Evolutionary conservation across 2,888 invertebrate species (phyloP).

Genomic region (Macrosoma leucophasiata): DNA sequence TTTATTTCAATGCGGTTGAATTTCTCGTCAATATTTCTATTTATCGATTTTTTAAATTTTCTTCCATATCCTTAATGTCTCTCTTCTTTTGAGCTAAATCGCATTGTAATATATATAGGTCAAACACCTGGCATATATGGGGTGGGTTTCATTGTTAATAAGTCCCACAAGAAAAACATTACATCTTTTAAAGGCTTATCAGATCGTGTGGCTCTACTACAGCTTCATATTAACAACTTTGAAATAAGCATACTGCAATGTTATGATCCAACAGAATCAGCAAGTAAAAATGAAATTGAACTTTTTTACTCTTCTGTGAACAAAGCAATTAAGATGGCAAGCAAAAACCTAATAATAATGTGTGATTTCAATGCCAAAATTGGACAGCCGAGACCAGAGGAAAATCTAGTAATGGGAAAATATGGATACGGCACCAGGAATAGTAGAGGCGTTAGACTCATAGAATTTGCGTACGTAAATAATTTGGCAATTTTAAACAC

Average conservation of each 20-base stretch:
- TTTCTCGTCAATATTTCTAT: conserved; percentile 23
- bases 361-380: conserved; percentile 23
- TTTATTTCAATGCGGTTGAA: conserved; percentile 16
- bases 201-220: conserved; percentile 13
- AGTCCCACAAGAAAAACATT: conserved; percentile 9
- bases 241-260: conserved; percentile 16
- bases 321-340: conserved; percentile 8
- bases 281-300: conserved; percentile 16
- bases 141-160: conserved; percentile 17
- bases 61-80: conserved; percentile 22
- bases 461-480: conserved; percentile 9
- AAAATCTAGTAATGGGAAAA: conserved; percentile 7
- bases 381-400: conserved; percentile 7
- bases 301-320: conserved; percentile 18
- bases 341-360: conserved; percentile 16
- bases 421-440: conserved; percentile 13
- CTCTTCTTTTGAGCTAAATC: conserved; percentile 22
- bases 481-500: conserved; percentile 14
- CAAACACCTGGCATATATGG: too few species aligned
- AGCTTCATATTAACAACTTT: conserved; percentile 4
- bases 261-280: conserved; percentile 21
- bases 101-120: conserved; percentile 17
- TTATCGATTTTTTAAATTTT: conserved; percentile 23
- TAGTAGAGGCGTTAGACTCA: neutral
- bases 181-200: conserved; percentile 9